Percentiles rank a stretch among this genome's conserved stretches.
Conservation (phyloP, 1,140 invertebrate species). For the Drosophila aff. region DNA sequence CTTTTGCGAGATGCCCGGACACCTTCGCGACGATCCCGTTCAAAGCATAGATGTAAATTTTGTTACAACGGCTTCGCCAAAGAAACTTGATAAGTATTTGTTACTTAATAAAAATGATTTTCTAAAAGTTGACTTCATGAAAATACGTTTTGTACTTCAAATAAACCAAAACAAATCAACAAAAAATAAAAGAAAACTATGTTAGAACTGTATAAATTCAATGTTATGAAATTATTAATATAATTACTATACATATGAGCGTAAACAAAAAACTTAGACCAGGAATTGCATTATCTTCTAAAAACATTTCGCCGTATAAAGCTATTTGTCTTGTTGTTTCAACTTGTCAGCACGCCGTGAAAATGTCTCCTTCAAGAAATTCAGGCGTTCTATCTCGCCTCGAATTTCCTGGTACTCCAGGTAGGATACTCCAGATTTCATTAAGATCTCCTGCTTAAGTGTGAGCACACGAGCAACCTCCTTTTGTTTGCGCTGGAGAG, state of each 20-base stretch:
- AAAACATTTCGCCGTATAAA: neutral
- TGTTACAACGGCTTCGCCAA: neutral
- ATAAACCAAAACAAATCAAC: neutral
- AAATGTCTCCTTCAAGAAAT: slow-evolving; percentile 59
- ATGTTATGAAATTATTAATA: neutral
- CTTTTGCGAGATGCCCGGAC: slow-evolving; percentile 7
- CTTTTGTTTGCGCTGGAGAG: slow-evolving; percentile 61
- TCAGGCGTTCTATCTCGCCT: slow-evolving; percentile 59
- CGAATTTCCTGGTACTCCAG: slow-evolving; percentile 72
- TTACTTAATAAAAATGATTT: neutral
- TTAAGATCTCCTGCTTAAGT: slow-evolving; percentile 63
- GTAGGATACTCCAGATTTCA: slow-evolving; percentile 68
- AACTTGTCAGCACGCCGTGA: slow-evolving; percentile 52
- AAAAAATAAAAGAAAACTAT: neutral
- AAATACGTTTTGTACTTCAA: no score
- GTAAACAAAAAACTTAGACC: neutral
- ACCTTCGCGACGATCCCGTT: neutral
- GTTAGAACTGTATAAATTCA: neutral
- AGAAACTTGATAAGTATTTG: neutral
- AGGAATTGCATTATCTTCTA: neutral
- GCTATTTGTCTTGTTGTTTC: slow-evolving; percentile 66
- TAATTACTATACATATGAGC: neutral
- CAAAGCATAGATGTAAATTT: neutral
- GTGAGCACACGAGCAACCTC: slow-evolving; percentile 64
- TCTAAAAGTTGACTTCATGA: no score